Evolutionary conservation across 2,113 vertebrate genomes (phyloP), one percentile per base, ranked within the genome.

Genomic region (Saimiri boliviensis): DNA sequence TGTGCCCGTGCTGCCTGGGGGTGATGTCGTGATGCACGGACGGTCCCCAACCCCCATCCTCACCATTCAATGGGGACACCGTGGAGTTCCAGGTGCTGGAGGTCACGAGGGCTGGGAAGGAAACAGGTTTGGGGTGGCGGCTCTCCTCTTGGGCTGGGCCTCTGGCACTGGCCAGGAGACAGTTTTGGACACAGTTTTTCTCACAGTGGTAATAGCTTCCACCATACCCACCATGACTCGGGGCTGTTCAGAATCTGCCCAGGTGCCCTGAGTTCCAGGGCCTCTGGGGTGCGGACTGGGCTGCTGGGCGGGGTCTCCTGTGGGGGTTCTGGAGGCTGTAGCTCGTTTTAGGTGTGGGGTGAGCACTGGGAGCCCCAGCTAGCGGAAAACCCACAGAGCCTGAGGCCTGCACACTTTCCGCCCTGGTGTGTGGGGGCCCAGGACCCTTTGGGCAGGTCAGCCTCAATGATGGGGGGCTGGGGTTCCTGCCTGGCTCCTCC

Each of bases 251-350:
- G 66, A 81, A 92, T 49, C 20, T 3, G 1, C 1, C 30, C 1
- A 2, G 16, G 3, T 0, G 0, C 11, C 45, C 14, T 0, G 45
- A 11, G 37, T 11, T 23, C 37, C 0, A 0, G 12, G 52, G 35
- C 54, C 21, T 45, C 8, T 0, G 1, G 35, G 76, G 3, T 5
- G 7, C n/a, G 25, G 45, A 11, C 49, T 35, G 66, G 56, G 68
- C 4, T 1, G 1, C 11, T 21, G 40, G 7, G 42, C 1, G 2
- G 73, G 5, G 66, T 13, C 60, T 63, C 27, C 27, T 63, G 60
- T 63, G 27, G 60, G 9, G 60, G 27, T 11, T 30, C 60, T 30
- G 60, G 60, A 13, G 60, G 60, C 27, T 14, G 27, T 12, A 30
- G 32, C 30, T 40, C 3, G 2, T 86, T n/a, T 42, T 32, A 4